Conservation (phyloP, 2,888 invertebrate genomes). For the Apocheima hispidaria region DNA sequence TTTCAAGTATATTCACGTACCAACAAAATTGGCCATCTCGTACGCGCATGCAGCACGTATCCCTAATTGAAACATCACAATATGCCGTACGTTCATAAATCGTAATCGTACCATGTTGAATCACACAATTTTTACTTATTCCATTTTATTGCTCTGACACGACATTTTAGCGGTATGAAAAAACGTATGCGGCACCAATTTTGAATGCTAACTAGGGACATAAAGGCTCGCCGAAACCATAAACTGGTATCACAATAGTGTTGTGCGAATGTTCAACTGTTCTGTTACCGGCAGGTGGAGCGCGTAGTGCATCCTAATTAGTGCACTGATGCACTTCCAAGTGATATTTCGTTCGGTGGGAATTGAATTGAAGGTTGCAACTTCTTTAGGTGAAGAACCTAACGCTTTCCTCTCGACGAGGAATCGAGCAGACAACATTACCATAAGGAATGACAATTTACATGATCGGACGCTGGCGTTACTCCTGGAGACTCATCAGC, state of each 20-base stretch:
- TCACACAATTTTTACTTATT: conserved; percentile 66
- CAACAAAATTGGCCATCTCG: conserved; percentile 48
- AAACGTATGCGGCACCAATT: conserved; percentile 78
- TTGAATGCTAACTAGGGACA: conserved; percentile 81
- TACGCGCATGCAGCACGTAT: conserved; percentile 48
- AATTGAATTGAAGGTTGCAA: conserved; percentile 64
- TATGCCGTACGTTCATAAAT: conserved; percentile 59
- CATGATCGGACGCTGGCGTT: conserved; percentile 26
- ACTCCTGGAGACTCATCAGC: conserved; percentile 18
- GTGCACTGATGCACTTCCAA: conserved; percentile 71
- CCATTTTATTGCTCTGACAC: conserved; percentile 76
- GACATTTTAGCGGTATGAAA: conserved; percentile 81
- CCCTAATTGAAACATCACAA: conserved; percentile 60
- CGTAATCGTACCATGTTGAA: conserved; percentile 62
- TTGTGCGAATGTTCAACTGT: conserved; percentile 83
- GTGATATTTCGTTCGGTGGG: conserved; percentile 65
- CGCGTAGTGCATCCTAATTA: conserved; percentile 77
- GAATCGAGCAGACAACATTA: conserved; percentile 13
- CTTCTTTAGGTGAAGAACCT: conserved; percentile 8
- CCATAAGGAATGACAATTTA: conserved; percentile 4
- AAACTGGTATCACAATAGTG: conserved; percentile 83
- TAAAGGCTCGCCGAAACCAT: conserved; percentile 82
- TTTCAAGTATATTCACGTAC: conserved; percentile 51
- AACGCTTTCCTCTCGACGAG: conserved; percentile 33
- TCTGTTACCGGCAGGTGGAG: conserved; percentile 71